These are phyloP conservation scores for Eledone cirrhosa DNA, from an alignment of 2,888 invertebrate genomes.

Conservation along the genomic window DNA sequence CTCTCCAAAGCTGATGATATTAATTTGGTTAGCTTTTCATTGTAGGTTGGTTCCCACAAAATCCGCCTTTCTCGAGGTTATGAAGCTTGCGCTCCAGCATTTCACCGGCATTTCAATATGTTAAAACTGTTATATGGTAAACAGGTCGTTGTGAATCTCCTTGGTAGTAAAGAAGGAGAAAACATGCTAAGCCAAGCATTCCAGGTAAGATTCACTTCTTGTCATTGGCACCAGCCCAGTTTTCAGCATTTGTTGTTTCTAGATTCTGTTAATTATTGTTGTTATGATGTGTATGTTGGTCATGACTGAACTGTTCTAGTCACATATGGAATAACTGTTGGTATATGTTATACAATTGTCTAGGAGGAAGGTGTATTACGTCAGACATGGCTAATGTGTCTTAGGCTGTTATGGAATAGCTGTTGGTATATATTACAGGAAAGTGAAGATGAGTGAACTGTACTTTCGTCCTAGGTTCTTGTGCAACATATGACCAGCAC, in stretches of 20 bases:
- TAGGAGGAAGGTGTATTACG: too few relatives aligned
- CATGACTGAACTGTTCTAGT: too few relatives aligned
- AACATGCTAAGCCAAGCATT: slow-evolving; percentile 84
- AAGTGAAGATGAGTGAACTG: too few relatives aligned
- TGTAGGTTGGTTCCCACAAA: slow-evolving; percentile 94
- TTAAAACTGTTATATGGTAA: slow-evolving; percentile 90
- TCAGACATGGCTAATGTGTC: too few relatives aligned
- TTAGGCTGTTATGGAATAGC: too few relatives aligned
- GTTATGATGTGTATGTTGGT: neutral
- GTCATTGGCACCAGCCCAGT: neutral
- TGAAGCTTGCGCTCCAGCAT: slow-evolving; percentile 92
- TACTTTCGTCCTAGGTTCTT: too few relatives aligned
- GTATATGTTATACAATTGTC: too few relatives aligned
- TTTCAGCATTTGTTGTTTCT: neutral
- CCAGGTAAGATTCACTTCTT: slow-evolving; percentile 48
- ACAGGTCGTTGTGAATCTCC: slow-evolving; percentile 88
- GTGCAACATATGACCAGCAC: too few relatives aligned
- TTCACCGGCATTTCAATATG: slow-evolving; percentile 87
- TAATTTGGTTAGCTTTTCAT: neutral
- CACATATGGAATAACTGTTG: too few relatives aligned
- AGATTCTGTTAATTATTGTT: neutral
- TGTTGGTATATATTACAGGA: too few relatives aligned
- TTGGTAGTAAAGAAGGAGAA: slow-evolving; percentile 96
- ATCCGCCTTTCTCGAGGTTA: slow-evolving; percentile 95
- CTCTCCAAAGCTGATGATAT: neutral